Base-by-base conservation (phyloP, 2,888 invertebrate species). In the Aphidoletes aphidimyza region DNA sequence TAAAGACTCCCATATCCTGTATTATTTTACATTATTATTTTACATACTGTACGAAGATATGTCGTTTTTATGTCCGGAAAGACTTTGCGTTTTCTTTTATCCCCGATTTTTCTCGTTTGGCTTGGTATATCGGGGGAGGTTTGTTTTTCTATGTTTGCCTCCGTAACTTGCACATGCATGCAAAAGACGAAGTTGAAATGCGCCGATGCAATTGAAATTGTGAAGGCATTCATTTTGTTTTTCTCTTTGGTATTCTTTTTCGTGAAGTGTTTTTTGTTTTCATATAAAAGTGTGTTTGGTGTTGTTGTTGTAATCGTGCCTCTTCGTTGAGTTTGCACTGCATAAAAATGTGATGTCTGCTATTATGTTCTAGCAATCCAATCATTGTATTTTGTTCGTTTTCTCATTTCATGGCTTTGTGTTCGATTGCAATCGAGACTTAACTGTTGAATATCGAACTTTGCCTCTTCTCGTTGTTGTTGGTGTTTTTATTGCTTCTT, bases 131-230 rank as follows among this genome's bases (percentile, higher is more conserved):
- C 49, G 6, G 3, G 6, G 2, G 2, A 9, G 49, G 9, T 19
- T 19, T 49, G n/a, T 26, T 54, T 54, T 54, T 26, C 22, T 26
- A 8, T 54, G 47, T 47, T 47, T 17, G 54, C 22, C 22, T 54
- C 22, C n/a, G 39, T 39, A 39, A 11, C 39, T 39, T 2, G 30
- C 22, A 69, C 26, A 69, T 69, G 69, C 69, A 69, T 17, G 30
- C 34, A 69, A 26, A n/a, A 30, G 26, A 11, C 34, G 34, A 69
- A 69, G 69, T 30, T 30, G 69, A 69, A 34, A 69, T 69, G 34
- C 69, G 69, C 69, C 30, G 69, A 69, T 69, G 26, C 69, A 69
- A 30, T 69, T 69, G 69, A 69, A 69, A 69, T 69, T 69, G 69
- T 30, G 69, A 69, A 69, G 30, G 69, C 30, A 69, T 69, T 69